Percentiles rank a stretch among this genome's conserved stretches.
Evolutionary conservation across 37 sponge, comb jelly and placozoan genomes (phyloP).

Genomic region (Mnemiopsis leidyi): DNA sequence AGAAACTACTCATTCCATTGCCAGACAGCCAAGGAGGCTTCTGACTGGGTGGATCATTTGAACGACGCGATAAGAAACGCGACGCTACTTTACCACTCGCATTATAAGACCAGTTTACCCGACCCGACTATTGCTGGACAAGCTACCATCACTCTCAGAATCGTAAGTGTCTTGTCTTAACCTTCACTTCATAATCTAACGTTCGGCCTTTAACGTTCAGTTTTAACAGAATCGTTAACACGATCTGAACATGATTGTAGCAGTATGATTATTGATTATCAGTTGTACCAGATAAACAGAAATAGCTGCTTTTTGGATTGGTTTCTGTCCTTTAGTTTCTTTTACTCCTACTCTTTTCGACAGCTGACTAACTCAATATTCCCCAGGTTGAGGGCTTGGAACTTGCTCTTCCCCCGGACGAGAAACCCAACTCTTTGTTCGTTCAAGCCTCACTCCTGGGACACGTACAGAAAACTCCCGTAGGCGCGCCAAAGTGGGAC

Average conservation of each 20-base stretch:
- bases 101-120: neutral
- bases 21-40: neutral
- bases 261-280: too few species aligned
- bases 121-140: constrained; percentile 30
- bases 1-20: neutral
- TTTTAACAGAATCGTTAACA: too few species aligned
- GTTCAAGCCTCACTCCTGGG: constrained; percentile 23
- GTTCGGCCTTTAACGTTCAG: too few species aligned
- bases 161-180: too few species aligned
- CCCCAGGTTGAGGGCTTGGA: constrained; percentile 48
- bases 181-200: too few species aligned
- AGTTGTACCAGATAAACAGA: too few species aligned
- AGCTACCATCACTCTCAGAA: constrained; percentile 56
- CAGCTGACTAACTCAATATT: too few species aligned
- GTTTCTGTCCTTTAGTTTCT: neutral
- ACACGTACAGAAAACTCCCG: constrained; percentile 42
- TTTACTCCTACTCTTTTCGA: too few species aligned
- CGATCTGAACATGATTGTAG: too few species aligned
- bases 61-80: constrained; percentile 16
- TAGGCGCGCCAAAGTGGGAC: constrained; percentile 38
- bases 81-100: neutral
- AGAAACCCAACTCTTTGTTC: constrained; percentile 34
- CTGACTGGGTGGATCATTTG: constrained; percentile 40
- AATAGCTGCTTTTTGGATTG: neutral
- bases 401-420: constrained; percentile 30